phyloP scores from a whole-genome alignment of 2,113 vertebrate genomes.

The Psittacara wagleri region DNA sequence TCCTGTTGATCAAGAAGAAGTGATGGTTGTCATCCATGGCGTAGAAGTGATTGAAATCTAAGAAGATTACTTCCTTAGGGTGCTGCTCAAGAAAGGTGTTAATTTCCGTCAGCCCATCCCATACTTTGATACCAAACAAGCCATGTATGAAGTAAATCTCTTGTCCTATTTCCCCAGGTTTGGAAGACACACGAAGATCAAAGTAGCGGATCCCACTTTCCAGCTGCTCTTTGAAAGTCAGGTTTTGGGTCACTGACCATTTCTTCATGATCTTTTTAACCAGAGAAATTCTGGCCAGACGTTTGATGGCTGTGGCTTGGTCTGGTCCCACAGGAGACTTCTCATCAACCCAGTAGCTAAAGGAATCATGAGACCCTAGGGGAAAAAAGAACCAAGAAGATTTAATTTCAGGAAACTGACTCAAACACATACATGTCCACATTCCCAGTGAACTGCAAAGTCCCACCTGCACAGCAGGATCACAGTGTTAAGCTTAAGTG shows the following conservation, averaged over 20 bases:
- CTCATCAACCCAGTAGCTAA: slow-evolving; percentile 91
- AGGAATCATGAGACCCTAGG: slow-evolving; percentile 88
- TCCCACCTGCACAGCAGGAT: neutral
- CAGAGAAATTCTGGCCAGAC: slow-evolving; percentile 81
- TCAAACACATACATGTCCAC: neutral
- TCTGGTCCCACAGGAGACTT: slow-evolving; percentile 88
- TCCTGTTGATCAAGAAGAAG: slow-evolving; percentile 80
- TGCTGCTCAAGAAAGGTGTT: slow-evolving; percentile 85
- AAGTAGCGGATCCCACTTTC: slow-evolving; percentile 97
- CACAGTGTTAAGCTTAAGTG: neutral
- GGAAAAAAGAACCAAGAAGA: neutral
- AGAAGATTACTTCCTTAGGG: slow-evolving; percentile 85
- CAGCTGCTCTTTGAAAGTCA: slow-evolving; percentile 93
- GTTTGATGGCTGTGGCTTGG: slow-evolving; percentile 82
- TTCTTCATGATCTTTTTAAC: slow-evolving; percentile 90
- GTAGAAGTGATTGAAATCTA: slow-evolving; percentile 98
- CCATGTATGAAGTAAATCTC: slow-evolving; percentile 97
- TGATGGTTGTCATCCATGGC: slow-evolving; percentile 92
- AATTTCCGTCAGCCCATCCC: slow-evolving; percentile 89
- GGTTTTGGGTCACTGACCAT: slow-evolving; percentile 91
- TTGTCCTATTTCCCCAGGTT: slow-evolving; percentile 83
- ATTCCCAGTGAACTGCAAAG: neutral
- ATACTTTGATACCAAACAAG: slow-evolving; percentile 92
- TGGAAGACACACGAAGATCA: slow-evolving; percentile 95
- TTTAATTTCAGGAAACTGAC: neutral